A percentile compares a stretch with the other conserved stretches of the same genome.
These are phyloP conservation scores for human (Homo sapiens) DNA, from an alignment of 2,113 vertebrate genomes.

Conservation along the genomic window GRCh38 chr5:103168001-103168500, in stretches of 20 bases:
- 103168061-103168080: conserved; percentile 89
- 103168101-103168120: conserved; percentile 93
- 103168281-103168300: conserved; percentile 94
- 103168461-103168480: not conserved
- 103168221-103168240: conserved; percentile 91
- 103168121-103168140: conserved; percentile 94
- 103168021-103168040: conserved; percentile 1
- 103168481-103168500: not conserved
- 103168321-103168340: not conserved
- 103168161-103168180: conserved; percentile 95
- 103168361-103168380: not conserved
- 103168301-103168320: conserved; percentile 27
- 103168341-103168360: not conserved
- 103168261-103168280: conserved; percentile 93
- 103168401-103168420: conserved; percentile 22
- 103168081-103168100: conserved; percentile 93
- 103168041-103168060: conserved; percentile 42
- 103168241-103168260: conserved; percentile 93
- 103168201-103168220: conserved; percentile 94
- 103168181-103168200: conserved; percentile 95
- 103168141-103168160: conserved; percentile 93
- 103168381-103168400: not conserved
- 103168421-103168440: not conserved
- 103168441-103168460: not conserved
- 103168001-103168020: not conserved